These are phyloP conservation scores for Drosophila formosana DNA, from an alignment of 2,888 invertebrate species.

Conservation along the genomic window DNA sequence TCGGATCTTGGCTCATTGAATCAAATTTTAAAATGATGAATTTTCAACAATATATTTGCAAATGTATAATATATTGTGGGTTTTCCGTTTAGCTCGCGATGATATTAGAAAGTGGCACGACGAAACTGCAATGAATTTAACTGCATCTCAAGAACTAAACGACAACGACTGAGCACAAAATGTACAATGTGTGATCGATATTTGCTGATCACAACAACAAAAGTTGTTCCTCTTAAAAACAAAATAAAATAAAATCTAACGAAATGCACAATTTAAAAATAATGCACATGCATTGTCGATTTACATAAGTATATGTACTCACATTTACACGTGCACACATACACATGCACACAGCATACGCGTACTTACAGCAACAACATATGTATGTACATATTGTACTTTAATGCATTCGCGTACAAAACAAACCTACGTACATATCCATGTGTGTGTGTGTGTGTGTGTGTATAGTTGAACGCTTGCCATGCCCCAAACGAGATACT, in stretches of 20 bases:
- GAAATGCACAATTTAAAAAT: constrained; percentile 70
- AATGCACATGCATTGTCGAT: constrained; percentile 70
- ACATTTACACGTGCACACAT: constrained; percentile 7
- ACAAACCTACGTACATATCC: constrained; percentile 8
- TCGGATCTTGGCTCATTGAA: not conserved
- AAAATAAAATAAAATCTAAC: constrained; percentile 46
- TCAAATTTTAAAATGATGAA: not conserved
- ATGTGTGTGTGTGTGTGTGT: not conserved
- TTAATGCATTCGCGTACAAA: constrained; percentile 4
- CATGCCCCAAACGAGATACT: constrained; percentile 5
- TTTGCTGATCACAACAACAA: constrained; percentile 78
- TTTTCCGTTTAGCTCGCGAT: constrained; percentile 45
- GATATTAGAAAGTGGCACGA: constrained; percentile 32
- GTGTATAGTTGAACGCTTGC: not conserved
- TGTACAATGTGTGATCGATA: constrained; percentile 66
- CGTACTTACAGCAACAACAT: constrained; percentile 13
- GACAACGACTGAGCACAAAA: constrained; percentile 68
- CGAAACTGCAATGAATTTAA: constrained; percentile 51
- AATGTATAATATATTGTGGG: constrained; percentile 21
- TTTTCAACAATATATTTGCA: constrained; percentile 11
- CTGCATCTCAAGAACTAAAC: constrained; percentile 67
- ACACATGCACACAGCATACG: not conserved
- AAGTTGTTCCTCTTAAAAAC: constrained; percentile 56
- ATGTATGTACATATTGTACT: constrained; percentile 2
- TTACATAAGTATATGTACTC: constrained; percentile 33